phyloP scores from a whole-genome alignment of 2,797 vertebrate species.

The Phoebastria nigripes region DNA sequence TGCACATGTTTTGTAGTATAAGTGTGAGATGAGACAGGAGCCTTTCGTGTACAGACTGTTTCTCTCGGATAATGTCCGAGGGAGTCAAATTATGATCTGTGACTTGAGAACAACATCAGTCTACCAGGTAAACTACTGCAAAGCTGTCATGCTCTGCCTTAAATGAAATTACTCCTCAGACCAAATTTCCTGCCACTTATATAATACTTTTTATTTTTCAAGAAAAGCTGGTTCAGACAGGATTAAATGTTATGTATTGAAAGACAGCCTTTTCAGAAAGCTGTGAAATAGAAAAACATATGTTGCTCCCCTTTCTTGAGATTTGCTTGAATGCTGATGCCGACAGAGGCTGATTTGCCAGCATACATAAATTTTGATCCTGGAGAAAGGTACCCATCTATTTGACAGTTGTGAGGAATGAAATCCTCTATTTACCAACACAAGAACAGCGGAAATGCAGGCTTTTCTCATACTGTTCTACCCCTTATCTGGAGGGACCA shows the following conservation, averaged over 20 bases:
- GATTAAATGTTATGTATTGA: not conserved
- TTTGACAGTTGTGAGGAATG: not conserved
- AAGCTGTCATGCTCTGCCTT: not conserved
- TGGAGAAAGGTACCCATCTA: not conserved
- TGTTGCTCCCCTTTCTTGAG: not conserved
- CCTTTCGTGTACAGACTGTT: not conserved
- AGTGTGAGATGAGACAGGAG: not conserved
- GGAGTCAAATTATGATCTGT: not conserved
- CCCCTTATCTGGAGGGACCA: not conserved
- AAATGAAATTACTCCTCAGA: constrained; percentile 3
- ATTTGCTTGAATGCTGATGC: not conserved
- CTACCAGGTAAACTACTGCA: not conserved
- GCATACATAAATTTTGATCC: not conserved
- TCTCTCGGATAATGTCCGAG: not conserved
- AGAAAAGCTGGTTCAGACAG: not conserved
- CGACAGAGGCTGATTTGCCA: not conserved
- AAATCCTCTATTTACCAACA: not conserved
- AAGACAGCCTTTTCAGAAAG: constrained; percentile 18
- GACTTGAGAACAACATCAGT: not conserved
- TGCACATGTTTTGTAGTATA: not conserved
- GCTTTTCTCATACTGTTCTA: not conserved
- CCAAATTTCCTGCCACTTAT: not conserved
- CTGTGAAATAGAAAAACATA: constrained; percentile 3
- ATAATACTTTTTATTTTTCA: constrained; percentile 31
- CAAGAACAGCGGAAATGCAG: not conserved